Percentiles rank a stretch among this genome's conserved stretches.
These are phyloP conservation scores for Gasterosteus aculeatus DNA, from an alignment of 2,113 vertebrate genomes.

Conservation along the genomic window DNA sequence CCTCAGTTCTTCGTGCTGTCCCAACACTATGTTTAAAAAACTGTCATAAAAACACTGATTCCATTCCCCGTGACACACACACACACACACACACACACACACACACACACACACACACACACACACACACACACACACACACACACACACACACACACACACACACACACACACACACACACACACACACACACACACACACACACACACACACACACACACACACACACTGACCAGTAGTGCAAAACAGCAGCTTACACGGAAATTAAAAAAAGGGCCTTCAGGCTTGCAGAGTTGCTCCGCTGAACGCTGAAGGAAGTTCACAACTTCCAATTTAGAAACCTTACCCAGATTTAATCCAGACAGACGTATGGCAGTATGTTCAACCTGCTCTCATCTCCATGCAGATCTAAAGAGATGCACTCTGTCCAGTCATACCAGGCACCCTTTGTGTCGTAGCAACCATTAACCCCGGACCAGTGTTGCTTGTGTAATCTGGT, in stretches of 20 bases:
- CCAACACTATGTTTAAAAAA: constrained; percentile 13
- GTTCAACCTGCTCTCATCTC: constrained; percentile 90
- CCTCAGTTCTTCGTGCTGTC: constrained; percentile 24
- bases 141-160: not conserved
- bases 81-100: not conserved
- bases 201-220: not conserved
- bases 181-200: not conserved
- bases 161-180: constrained; percentile 15
- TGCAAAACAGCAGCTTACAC: constrained; percentile 40
- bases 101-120: constrained; percentile 17
- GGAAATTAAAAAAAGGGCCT: constrained; percentile 7
- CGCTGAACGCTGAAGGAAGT: constrained; percentile 5
- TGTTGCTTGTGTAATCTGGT: constrained; percentile 84
- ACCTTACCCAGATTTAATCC: constrained; percentile 81
- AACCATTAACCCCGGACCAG: constrained; percentile 96
- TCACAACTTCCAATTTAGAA: constrained; percentile 20
- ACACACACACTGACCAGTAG: constrained; percentile 11
- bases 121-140: not conserved
- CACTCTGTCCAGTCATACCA: constrained; percentile 98
- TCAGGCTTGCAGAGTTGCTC: not conserved
- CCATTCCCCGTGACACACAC: constrained; percentile 10
- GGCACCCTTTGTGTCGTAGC: constrained; percentile 90
- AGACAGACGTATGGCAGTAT: constrained; percentile 96
- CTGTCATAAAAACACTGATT: constrained; percentile 42
- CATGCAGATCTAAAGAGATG: constrained; percentile 91